Evolutionary conservation across 2,797 vertebrate species (phyloP).

Genomic region (Mallotus villosus): DNA sequence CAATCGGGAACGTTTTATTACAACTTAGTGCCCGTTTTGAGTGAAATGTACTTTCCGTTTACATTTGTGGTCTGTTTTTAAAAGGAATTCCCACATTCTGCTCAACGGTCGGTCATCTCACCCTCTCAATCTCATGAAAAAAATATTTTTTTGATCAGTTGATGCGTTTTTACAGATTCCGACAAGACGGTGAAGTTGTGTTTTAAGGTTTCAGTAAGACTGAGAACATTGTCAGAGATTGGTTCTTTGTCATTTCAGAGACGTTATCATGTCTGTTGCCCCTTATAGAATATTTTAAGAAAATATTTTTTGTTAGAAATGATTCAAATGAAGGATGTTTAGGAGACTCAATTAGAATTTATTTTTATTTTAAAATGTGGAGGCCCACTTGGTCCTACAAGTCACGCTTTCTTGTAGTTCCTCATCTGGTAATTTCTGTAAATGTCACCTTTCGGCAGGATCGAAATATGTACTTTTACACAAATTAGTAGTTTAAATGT

Average conservation of each 20-base stretch:
- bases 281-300: background rate
- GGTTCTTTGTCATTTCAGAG: background rate
- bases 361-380: background rate
- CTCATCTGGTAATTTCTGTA: background rate
- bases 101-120: background rate
- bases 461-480: slow-evolving; percentile 11
- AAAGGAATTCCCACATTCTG: background rate
- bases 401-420: background rate
- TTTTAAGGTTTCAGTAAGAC: background rate
- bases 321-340: too few relatives aligned
- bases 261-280: background rate
- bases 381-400: background rate
- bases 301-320: too few relatives aligned
- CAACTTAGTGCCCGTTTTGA: background rate
- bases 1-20: background rate
- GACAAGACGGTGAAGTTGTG: background rate
- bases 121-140: background rate
- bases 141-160: background rate
- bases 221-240: slow-evolving; percentile 1
- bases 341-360: background rate
- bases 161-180: background rate
- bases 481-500: background rate
- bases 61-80: background rate
- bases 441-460: background rate
- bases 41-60: background rate